Percentiles rank a stretch among this genome's conserved stretches.
These are phyloP conservation scores for Physocephala rufipes DNA, from an alignment of 2,888 invertebrate species.

Conservation along the genomic window DNA sequence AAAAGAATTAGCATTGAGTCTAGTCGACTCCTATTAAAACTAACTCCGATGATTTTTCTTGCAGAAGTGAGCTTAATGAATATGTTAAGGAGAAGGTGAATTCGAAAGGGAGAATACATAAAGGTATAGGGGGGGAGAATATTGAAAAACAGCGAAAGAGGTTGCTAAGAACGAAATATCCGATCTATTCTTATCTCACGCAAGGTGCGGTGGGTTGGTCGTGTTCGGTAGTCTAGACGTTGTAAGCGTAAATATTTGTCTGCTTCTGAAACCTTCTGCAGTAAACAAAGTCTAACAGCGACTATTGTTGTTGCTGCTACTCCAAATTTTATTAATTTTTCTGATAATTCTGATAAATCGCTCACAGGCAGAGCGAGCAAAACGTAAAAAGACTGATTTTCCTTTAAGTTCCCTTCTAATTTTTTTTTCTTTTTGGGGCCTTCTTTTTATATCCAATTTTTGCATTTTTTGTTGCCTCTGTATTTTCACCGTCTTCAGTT, in stretches of 20 bases:
- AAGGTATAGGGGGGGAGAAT: no score
- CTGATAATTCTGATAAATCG: slow-evolving; percentile 28
- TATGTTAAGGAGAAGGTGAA: neutral
- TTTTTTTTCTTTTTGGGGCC: neutral
- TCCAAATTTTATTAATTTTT: slow-evolving; percentile 26
- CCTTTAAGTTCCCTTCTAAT: slow-evolving; percentile 7
- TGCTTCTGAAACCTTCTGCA: neutral
- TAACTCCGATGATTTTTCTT: no score
- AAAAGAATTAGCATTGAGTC: no score
- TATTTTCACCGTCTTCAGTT: no score
- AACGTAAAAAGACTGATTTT: neutral
- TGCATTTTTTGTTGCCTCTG: neutral
- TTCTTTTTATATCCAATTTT: neutral
- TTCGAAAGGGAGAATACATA: neutral
- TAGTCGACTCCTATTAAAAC: no score
- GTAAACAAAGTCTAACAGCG: neutral
- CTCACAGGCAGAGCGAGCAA: slow-evolving; percentile 13
- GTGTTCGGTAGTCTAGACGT: neutral
- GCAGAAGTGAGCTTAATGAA: no score
- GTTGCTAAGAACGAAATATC: neutral
- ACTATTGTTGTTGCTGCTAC: neutral
- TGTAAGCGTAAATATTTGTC: neutral
- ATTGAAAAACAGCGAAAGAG: no score
- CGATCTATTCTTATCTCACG: slow-evolving; percentile 20
- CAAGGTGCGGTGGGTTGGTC: slow-evolving; percentile 12